Evolutionary conservation across 2,113 vertebrate species (phyloP), one percentile per base, ranked within the genome.

Genomic region (Stomatorhinus ivindoensis): DNA sequence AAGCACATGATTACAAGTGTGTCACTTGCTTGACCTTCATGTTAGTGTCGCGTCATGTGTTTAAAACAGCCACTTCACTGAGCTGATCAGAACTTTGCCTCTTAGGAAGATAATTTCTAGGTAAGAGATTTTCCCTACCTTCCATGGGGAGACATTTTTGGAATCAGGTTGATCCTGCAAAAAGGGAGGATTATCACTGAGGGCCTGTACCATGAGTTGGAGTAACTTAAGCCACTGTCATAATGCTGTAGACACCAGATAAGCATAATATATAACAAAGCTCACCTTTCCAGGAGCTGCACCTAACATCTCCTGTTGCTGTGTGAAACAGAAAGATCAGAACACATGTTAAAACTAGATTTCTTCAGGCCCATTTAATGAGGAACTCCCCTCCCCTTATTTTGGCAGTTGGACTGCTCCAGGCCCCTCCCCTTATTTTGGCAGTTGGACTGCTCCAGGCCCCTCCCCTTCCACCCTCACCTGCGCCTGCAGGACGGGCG

Each of bases 61-160:
- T 42, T 19, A 82, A 17, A 82, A 82, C 8, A 6, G 42, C 58
- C 61, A 13, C n/a, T 86, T 86, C 42, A 88, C 24, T 17, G 27
- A 35, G 4, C n/a, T 31, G 21, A 50, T 42, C 58, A 87, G 76
- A 86, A 87, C 15, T 39, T 19, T 61, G 24, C 58, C 2, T 17
- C 46, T n/a, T 10, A 31, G n/a, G 35, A 17, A 80, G 8, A 47
- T 4, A 10, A 42, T 21, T 65, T 76, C n/a, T 31, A n/a, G 39
- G 21, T 13, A 24, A 2, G 48, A 65, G 2, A 19, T 85, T 27
- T n/a, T 4, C 21, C 95, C 91, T 95, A 99, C 98, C 97, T 99
- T 99, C 98, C 98, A 99, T 0, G 98, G 98, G 91, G 98, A 99
- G 0, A 97, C 96, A 8, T 96, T 96, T 93, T 98, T 99, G 0